A percentile compares a stretch with the other conserved stretches of the same genome.
phyloP scores from a whole-genome alignment of 2,888 invertebrate genomes.

The Metallyticus violacea region DNA sequence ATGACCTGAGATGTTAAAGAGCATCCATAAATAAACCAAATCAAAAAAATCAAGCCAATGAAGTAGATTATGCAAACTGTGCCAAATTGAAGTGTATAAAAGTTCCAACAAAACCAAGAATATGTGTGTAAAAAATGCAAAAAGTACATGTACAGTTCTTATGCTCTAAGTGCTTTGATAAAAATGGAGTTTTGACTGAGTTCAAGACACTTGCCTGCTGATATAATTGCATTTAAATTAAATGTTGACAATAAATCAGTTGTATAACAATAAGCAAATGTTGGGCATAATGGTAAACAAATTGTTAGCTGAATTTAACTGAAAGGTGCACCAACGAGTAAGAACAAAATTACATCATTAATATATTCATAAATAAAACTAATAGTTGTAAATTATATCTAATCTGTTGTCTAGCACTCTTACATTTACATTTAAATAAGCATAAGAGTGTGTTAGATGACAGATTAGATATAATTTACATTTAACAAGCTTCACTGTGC shows the following conservation, averaged over 20 bases:
- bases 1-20: too few relatives aligned
- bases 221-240: not conserved
- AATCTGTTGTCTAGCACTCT: too few relatives aligned
- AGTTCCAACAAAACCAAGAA: not conserved
- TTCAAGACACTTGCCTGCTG: not conserved
- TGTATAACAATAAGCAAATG: not conserved
- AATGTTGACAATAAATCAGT: not conserved
- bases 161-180: not conserved
- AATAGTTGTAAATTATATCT: too few relatives aligned
- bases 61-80: not conserved
- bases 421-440: too few relatives aligned
- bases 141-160: not conserved
- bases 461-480: too few relatives aligned
- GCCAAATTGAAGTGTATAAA: not conserved
- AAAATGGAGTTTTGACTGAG: not conserved
- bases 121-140: not conserved
- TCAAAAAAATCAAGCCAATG: not conserved
- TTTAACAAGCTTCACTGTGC: too few relatives aligned
- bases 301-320: not conserved
- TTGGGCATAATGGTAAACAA: not conserved
- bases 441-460: too few relatives aligned
- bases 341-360: not conserved
- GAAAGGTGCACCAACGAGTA: not conserved
- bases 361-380: not conserved
- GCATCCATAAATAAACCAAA: too few relatives aligned